Conservation (phyloP, 2,888 invertebrate species). For the Cheilosia vernalis region DNA sequence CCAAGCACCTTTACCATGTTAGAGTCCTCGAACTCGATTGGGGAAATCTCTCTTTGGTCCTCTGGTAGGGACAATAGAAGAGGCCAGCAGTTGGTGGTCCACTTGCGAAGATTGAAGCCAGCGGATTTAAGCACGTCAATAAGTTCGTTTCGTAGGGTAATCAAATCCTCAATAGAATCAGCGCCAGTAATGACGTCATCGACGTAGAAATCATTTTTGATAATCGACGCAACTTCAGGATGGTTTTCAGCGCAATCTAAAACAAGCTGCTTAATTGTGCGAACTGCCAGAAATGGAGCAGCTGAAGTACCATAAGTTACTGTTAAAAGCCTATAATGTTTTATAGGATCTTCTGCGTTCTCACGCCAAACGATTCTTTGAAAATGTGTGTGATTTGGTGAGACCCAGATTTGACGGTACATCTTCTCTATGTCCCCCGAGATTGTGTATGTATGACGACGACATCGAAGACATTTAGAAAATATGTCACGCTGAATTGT, state of each 20-base stretch:
- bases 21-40: too few species aligned
- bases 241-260: too few species aligned
- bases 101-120: background rate
- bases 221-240: too few species aligned
- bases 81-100: constrained; percentile 26
- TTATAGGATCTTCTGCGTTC: background rate
- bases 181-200: constrained; percentile 74
- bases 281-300: constrained; percentile 48
- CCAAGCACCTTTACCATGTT: too few species aligned
- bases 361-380: constrained; percentile 61
- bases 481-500: background rate
- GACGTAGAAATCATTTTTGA: constrained; percentile 70
- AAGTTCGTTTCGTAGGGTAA: background rate
- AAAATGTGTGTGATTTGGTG: constrained; percentile 32
- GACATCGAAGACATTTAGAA: constrained; percentile 32
- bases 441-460: constrained; percentile 33
- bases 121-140: background rate
- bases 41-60: background rate
- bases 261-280: too few species aligned
- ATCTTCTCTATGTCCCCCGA: constrained; percentile 69
- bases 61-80: background rate
- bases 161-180: constrained; percentile 9
- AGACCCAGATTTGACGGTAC: constrained; percentile 60
- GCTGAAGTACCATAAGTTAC: too few species aligned
- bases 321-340: background rate